These are phyloP conservation scores for Microcaecilia unicolor DNA, from an alignment of 2,797 vertebrate species.

Conservation along the genomic window DNA sequence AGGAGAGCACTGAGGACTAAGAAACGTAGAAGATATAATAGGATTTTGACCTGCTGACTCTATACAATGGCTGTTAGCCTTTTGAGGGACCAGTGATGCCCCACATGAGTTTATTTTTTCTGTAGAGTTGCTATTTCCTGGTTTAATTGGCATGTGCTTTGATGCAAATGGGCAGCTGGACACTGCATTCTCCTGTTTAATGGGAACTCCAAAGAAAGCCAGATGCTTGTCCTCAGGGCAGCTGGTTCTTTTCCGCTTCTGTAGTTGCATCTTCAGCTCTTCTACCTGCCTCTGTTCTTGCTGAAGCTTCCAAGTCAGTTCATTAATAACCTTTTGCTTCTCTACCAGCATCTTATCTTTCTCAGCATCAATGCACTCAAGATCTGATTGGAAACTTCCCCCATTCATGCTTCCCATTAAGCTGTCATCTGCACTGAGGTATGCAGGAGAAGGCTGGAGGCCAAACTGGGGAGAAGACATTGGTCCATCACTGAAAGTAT, in stretches of 20 bases:
- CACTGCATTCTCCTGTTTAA: slow-evolving; percentile 80
- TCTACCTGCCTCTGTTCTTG: slow-evolving; percentile 95
- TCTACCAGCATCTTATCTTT: slow-evolving; percentile 98
- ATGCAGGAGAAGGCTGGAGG: slow-evolving; percentile 73
- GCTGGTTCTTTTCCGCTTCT: slow-evolving; percentile 75
- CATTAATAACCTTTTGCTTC: slow-evolving; percentile 97
- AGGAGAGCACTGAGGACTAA: slow-evolving; percentile 89
- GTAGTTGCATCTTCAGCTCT: slow-evolving; percentile 86
- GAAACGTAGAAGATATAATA: slow-evolving; percentile 73
- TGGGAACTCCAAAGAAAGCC: slow-evolving; percentile 69
- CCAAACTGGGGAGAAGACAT: slow-evolving; percentile 78
- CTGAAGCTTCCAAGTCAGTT: slow-evolving; percentile 92
- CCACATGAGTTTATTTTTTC: slow-evolving; percentile 60
- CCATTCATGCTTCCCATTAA: slow-evolving; percentile 54
- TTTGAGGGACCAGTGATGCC: slow-evolving; percentile 32
- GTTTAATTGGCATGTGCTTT: slow-evolving; percentile 59
- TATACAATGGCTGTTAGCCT: slow-evolving; percentile 42
- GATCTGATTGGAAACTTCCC: slow-evolving; percentile 49
- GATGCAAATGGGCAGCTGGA: slow-evolving; percentile 83
- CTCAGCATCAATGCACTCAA: slow-evolving; percentile 73
- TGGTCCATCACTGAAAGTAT: slow-evolving; percentile 85
- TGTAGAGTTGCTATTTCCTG: slow-evolving; percentile 48
- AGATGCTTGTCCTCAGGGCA: slow-evolving; percentile 63
- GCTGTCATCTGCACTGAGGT: slow-evolving; percentile 65
- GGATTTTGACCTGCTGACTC: slow-evolving; percentile 54